phyloP scores from a whole-genome alignment of 1,140 invertebrate species.

The Papilio glaucus region DNA sequence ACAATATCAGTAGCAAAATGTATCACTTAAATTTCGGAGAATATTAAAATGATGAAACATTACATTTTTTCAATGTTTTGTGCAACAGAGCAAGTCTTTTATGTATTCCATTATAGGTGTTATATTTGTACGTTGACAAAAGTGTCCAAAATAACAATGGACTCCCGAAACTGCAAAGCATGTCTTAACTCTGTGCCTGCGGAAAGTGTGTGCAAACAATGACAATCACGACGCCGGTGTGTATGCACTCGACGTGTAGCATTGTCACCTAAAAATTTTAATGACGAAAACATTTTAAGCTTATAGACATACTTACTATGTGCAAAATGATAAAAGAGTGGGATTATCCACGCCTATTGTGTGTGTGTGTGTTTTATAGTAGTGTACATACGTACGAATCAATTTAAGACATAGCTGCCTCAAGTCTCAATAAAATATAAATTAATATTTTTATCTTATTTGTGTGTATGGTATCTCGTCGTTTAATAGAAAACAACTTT shows the following conservation, averaged over 20 bases:
- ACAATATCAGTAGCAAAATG: too few relatives aligned
- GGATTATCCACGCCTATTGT: too few relatives aligned
- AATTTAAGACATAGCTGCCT: too few relatives aligned
- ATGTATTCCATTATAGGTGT: constrained; percentile 8
- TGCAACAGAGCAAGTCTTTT: not conserved
- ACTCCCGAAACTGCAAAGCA: constrained; percentile 22
- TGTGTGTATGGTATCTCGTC: too few relatives aligned
- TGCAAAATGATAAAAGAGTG: not conserved
- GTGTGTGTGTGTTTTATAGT: too few relatives aligned
- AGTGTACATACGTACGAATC: too few relatives aligned
- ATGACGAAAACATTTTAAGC: constrained; percentile 3
- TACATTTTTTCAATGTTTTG: constrained; percentile 4
- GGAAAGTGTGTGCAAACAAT: constrained; percentile 23
- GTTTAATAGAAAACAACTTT: too few relatives aligned
- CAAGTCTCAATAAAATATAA: too few relatives aligned
- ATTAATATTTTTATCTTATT: too few relatives aligned
- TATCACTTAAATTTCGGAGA: too few relatives aligned
- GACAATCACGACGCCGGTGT: constrained; percentile 29
- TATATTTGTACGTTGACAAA: constrained; percentile 19
- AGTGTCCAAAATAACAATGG: constrained; percentile 32
- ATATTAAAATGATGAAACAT: too few relatives aligned
- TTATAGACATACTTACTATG: not conserved
- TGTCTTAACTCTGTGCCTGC: constrained; percentile 3
- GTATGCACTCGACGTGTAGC: not conserved
- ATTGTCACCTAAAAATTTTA: not conserved